Percentiles rank a stretch among this genome's conserved stretches.
Conservation (phyloP, 2,113 vertebrate species). For the Dipodomys ordii region DNA sequence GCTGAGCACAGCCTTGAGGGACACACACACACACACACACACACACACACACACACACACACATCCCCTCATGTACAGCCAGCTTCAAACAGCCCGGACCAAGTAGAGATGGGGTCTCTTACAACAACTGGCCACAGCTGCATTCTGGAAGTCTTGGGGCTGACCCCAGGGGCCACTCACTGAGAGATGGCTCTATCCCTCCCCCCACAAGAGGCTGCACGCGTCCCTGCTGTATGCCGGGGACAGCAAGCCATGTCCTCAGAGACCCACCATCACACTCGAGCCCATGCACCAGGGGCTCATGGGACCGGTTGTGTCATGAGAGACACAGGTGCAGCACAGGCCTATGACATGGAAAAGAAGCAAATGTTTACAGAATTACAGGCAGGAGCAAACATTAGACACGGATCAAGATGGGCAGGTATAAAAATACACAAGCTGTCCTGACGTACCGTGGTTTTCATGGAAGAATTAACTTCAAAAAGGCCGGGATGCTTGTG, state of each 20-base stretch:
- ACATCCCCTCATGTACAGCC: neutral
- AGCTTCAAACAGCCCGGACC: neutral
- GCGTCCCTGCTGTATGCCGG: too few species aligned
- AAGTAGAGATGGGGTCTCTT: neutral
- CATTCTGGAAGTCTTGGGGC: neutral
- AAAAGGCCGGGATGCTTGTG: constrained; percentile 70
- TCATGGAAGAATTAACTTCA: constrained; percentile 75
- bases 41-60: neutral
- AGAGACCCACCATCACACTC: constrained; percentile 60
- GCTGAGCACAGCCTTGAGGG: neutral
- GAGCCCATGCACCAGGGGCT: constrained; percentile 61
- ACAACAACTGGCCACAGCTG: neutral
- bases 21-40: neutral
- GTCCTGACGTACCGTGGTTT: constrained; percentile 77
- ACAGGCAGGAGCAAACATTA: constrained; percentile 75
- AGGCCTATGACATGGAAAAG: constrained; percentile 74
- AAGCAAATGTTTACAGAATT: constrained; percentile 76
- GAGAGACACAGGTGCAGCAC: constrained; percentile 65
- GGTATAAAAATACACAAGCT: constrained; percentile 84
- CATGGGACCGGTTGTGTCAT: constrained; percentile 39
- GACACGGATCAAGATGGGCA: constrained; percentile 79
- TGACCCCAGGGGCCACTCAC: neutral
- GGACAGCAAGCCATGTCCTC: constrained; percentile 31
- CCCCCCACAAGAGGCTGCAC: too few species aligned
- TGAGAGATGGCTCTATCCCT: neutral